These are phyloP conservation scores for Albula glossodonta DNA, from an alignment of 2,113 vertebrate genomes.

Conservation along the genomic window DNA sequence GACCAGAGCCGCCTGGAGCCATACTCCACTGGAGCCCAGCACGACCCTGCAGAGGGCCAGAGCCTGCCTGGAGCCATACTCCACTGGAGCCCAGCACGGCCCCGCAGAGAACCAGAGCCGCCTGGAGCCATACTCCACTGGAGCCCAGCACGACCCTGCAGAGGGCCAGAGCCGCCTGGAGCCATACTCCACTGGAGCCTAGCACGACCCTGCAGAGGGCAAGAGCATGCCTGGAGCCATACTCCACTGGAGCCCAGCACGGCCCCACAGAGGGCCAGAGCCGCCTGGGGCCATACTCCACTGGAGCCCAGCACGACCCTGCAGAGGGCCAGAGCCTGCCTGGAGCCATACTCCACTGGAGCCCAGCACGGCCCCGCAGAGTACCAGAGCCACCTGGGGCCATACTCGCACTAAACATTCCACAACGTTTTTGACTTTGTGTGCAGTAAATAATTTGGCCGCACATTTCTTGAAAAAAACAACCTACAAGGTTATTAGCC, in stretches of 20 bases:
- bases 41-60: background rate
- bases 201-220: constrained; percentile 6
- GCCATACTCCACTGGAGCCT: background rate
- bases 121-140: background rate
- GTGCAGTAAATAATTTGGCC: constrained; percentile 19
- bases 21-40: background rate
- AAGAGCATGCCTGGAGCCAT: background rate
- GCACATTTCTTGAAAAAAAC: background rate
- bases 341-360: background rate
- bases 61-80: background rate
- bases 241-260: constrained; percentile 1
- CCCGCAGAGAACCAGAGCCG: background rate
- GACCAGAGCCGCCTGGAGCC: background rate
- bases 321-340: background rate
- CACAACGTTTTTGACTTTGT: constrained; percentile 8
- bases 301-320: constrained; percentile 7
- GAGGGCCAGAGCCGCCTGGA: background rate
- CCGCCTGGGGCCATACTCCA: background rate
- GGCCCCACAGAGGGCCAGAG: background rate
- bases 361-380: constrained; percentile 15
- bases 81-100: constrained; percentile 9
- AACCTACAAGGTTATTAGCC: background rate
- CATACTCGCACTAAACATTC: constrained; percentile 2
- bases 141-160: constrained; percentile 19
- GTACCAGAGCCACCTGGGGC: background rate